phyloP scores from a whole-genome alignment of 2,888 invertebrate species.

The Phengaris alcon region DNA sequence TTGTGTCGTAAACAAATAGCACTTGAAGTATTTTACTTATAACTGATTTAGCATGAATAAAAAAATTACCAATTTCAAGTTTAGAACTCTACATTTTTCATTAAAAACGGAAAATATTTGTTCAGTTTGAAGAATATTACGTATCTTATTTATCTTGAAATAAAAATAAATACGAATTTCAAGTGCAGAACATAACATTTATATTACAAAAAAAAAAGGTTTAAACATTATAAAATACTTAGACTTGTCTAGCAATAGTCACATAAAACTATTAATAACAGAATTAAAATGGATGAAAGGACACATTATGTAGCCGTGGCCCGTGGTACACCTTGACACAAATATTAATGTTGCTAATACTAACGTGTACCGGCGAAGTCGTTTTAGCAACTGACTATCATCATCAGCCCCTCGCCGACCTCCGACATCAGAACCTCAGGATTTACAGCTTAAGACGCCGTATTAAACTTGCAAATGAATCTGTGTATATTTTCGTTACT shows the following conservation, averaged over 20 bases:
- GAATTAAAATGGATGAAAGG: conserved; percentile 25
- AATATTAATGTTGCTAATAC: conserved; percentile 4
- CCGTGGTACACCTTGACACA: conserved; percentile 8
- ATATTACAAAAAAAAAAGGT: not conserved
- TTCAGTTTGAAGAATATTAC: too few relatives aligned
- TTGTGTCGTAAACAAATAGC: too few relatives aligned
- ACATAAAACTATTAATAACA: conserved; percentile 22
- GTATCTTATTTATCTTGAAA: not conserved
- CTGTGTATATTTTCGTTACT: too few relatives aligned
- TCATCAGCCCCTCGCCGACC: not conserved
- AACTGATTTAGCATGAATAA: too few relatives aligned
- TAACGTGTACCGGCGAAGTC: not conserved
- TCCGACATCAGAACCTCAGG: too few relatives aligned
- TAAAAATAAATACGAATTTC: too few relatives aligned
- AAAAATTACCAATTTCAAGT: too few relatives aligned
- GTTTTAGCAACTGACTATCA: not conserved
- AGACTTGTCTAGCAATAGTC: not conserved
- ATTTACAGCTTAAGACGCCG: too few relatives aligned
- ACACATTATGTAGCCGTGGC: not conserved
- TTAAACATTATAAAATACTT: not conserved
- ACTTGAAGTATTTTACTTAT: too few relatives aligned
- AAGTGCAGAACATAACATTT: not conserved
- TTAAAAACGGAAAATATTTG: too few relatives aligned
- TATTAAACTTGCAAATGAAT: too few relatives aligned
- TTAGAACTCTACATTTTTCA: too few relatives aligned